Base-by-base conservation (phyloP, 2,888 invertebrate species). In the Drosophila rellima region DNA sequence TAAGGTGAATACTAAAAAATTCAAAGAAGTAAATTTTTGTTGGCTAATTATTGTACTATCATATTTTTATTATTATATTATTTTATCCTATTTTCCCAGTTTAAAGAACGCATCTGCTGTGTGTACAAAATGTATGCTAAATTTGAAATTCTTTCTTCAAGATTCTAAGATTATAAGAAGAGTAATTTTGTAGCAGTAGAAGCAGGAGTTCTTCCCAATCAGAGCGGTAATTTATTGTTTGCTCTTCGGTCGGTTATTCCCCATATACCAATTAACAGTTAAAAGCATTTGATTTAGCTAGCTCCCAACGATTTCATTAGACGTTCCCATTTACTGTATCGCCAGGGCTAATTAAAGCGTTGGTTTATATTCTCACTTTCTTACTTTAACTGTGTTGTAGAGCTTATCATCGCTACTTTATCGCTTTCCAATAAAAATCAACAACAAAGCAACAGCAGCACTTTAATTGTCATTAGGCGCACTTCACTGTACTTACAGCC, bases 391-490 rank as follows among this genome's bases (percentile, higher is more conserved):
- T 20, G 31, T 20, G 60, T 68, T 68, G 71, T 81, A 60, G 44
- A 60, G 60, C 73, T 85, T 85, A 82, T 77, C 66, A 66, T 54
- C 50, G 50, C 72, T 51, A 70, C 70, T 83, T 79, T 80, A 83
- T 88, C 86, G 88, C 68, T 80, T 88, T 73, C 82, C 88, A 85
- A 83, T 83, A 88, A 66, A 66, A 78, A 79, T 64, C 56, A 56
- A 52, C 54, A 55, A 48, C 48, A 40, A 59, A 55, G 59, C 20
- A 20, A 47, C 39, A 17, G 62, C 68, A 62, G 61, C 70, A 82
- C 84, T 83, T 83, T 83, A 85, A 88, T 80, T 88, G 83, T 83
- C 82, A 88, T 83, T 85, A 88, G 74, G 66, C 69, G 64, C 64
- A 74, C 88, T 83, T 71, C 65, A 74, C 77, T 72, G 69, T 74